Base-by-base conservation (phyloP, 2,888 invertebrate genomes). In the Sesamia inferens region DNA sequence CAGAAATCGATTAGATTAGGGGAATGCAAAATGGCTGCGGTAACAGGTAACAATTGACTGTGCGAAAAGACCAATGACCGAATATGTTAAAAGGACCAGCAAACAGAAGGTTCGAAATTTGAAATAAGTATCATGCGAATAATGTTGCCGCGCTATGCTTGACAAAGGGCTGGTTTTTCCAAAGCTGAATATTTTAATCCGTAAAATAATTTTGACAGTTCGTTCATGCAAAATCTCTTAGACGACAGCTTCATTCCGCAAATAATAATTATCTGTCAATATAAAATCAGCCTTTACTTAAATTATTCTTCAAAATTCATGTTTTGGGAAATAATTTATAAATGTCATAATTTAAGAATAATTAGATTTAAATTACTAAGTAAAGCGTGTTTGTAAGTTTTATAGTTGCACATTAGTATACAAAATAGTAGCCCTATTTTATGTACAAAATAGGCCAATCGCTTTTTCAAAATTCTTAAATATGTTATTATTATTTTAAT, bases 1-100 rank as follows among this genome's bases (percentile, higher is more conserved):
- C 96, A 0, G 96, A 96, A 85, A 96, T 96, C 73, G 95, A 96
- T 89, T 95, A 93, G 86, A 19, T 54, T 68, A 68, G 1, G 10
- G 10, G 0, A 22, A n/a, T 57, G 11, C 62, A 81, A 68, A n/a
- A 68, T 81, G 69, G 79, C 71, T 44, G 48, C 48, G 55, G 59
- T 44, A 55, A 66, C 68, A 54, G 13, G 5, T 14, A 65, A 14
- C 0, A 7, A 57, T 51, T 51, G 61, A 76, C 54, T 48, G 48
- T 31, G 31, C 16, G 16, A 62, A 61, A 66, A 61, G 31, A 62
- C 55, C 14, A 54, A n/a, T 51, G 6, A 22, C 24, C 51, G n/a
- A 39, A 63, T 39, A 13, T 16, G 22, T 5, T n/a, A 31, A 68
- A 47, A 54, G 6, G 0, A 31, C 8, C 22, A 59, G 19, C 22